phyloP scores from a whole-genome alignment of 37 sponge, comb jelly and placozoan genomes.

The Mnemiopsis leidyi region DNA sequence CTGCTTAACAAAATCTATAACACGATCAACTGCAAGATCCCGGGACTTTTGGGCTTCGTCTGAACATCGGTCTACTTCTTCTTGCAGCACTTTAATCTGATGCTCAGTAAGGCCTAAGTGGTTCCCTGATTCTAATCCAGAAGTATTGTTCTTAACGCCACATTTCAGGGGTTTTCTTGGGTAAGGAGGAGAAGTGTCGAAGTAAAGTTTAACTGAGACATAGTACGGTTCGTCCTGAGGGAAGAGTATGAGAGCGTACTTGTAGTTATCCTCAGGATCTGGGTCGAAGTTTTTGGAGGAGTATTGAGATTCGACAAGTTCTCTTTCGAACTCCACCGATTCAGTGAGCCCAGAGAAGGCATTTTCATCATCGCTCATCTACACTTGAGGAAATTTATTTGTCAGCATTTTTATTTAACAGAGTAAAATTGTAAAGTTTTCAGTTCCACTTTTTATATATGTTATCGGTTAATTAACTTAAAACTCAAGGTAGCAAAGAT shows the following conservation, averaged over 20 bases:
- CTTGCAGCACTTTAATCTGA: slow-evolving; percentile 3
- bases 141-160: not conserved
- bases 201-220: not conserved
- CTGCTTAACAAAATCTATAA: slow-evolving; percentile 32
- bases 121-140: not conserved
- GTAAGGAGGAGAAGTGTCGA: slow-evolving; percentile 16
- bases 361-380: not conserved
- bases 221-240: slow-evolving; percentile 38
- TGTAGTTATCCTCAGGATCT: not conserved
- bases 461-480: no score
- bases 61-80: not conserved
- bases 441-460: no score
- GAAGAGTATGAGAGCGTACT: not conserved
- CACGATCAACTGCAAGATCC: not conserved
- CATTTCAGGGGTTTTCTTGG: not conserved
- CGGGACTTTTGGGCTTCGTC: not conserved
- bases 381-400: not conserved
- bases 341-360: not conserved
- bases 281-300: not conserved
- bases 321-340: not conserved
- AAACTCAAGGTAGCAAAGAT: no score
- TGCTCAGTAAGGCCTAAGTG: slow-evolving; percentile 36
- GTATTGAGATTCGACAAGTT: not conserved
- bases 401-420: no score
- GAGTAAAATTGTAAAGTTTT: no score